phyloP scores from a whole-genome alignment of 2,797 vertebrate genomes.

The Galago senegalensis region DNA sequence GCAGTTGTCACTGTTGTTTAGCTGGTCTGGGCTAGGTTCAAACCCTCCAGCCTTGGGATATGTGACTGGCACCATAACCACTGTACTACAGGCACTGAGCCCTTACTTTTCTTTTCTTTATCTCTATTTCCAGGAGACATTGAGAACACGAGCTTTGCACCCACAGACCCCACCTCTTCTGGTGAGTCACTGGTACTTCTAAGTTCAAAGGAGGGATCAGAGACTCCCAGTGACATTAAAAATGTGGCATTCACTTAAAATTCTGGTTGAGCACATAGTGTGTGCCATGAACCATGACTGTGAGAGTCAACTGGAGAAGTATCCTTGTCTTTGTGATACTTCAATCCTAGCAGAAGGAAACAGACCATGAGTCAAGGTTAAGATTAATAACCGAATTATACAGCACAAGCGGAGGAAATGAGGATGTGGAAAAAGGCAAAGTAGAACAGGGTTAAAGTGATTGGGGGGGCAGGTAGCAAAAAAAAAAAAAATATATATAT shows the following conservation, averaged over 20 bases:
- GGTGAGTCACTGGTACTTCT: slow-evolving; percentile 50
- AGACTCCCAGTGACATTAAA: background rate
- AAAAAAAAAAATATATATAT: too few relatives aligned
- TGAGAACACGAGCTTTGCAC: background rate
- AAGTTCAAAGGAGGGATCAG: background rate
- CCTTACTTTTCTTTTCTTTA: background rate
- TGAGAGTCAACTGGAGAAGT: fast-evolving
- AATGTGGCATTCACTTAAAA: fast-evolving
- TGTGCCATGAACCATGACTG: background rate
- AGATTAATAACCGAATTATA: background rate
- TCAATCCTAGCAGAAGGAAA: background rate
- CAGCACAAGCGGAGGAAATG: background rate
- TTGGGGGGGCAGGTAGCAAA: background rate
- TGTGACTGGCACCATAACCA: too few relatives aligned
- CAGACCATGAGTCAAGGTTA: background rate
- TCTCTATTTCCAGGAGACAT: background rate
- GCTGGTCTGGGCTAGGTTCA: too few relatives aligned
- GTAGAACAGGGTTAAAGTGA: background rate
- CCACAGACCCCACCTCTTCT: background rate
- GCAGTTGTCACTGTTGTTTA: too few relatives aligned
- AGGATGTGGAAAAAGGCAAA: background rate
- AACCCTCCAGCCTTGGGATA: too few relatives aligned
- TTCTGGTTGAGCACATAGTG: too few relatives aligned
- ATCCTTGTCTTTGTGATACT: background rate
- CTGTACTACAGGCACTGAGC: too few relatives aligned